Evolutionary conservation across 2,113 vertebrate genomes (phyloP), one percentile per base, ranked within the genome.

Genomic region (Dipodomys ordii): DNA sequence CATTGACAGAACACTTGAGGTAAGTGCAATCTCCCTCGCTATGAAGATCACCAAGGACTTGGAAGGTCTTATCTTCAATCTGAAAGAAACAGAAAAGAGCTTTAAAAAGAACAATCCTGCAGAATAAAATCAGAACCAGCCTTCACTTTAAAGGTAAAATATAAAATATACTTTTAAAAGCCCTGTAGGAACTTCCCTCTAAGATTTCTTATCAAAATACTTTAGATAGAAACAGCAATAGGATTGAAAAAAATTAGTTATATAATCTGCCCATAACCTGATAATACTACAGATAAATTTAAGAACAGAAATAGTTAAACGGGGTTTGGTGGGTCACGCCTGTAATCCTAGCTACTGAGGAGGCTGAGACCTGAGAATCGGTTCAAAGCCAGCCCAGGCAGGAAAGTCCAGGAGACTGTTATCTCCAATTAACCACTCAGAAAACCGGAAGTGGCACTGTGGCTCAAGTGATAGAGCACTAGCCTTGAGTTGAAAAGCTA

Each of bases 1-100:
- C 99, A 11, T 99, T 98, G 35, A 99, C 96, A 3, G 98, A 99
- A 88, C 99, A 99, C 91, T 97, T 98, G 95, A 99, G 97, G 97
- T 98, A 99, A 5, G 98, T 97, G 7, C 97, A 98, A 78, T 97
- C 98, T 0, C 89, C 98, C 72, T 99, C 98, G 10, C 30, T 92
- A 93, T 97, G 94, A 82, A 99, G 96, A 83, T 99, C 98, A 62
- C 99, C 99, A 2, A 98, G 98, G 94, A 99, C 97, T 22, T 95
- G 97, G 92, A 99, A 99, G 7, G 12, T 96, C 97, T 99, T 97
- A 67, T 98, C 98, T 62, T 98, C 98, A 87, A 99, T 92, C 99
- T 99, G 97, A 92, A 98, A 97, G 81, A 44, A 62, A 7, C 4
- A 83, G 22, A 53, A 91, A 81, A 85, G 44, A 91, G 23, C 2